Evolutionary conservation across 2,888 invertebrate species (phyloP).

Genomic region (Leptinotarsa peninsularis): DNA sequence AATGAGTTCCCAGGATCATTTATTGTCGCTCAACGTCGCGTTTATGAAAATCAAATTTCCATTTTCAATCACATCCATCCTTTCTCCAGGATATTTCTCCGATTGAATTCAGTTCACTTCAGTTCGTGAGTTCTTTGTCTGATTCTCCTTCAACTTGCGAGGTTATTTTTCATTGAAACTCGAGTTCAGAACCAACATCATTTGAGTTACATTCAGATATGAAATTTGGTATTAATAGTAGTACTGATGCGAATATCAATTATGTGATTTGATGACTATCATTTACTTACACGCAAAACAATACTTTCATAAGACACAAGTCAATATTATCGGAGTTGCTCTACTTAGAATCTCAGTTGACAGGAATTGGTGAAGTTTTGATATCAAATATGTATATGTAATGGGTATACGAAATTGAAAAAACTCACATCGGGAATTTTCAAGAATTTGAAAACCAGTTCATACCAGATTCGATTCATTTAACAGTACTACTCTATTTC

Average conservation of each 20-base stretch:
- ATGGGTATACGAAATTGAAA: too few species aligned
- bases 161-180: neutral
- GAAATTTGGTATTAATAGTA: neutral
- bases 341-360: too few species aligned
- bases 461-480: too few species aligned
- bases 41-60: slow-evolving; percentile 11
- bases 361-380: too few species aligned
- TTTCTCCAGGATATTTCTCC: neutral
- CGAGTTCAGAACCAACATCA: neutral
- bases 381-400: too few species aligned
- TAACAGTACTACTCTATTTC: too few species aligned
- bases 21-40: neutral
- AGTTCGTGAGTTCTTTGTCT: neutral
- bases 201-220: neutral
- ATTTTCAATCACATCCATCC: neutral
- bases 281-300: too few species aligned
- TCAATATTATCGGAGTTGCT: too few species aligned
- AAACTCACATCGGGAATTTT: too few species aligned
- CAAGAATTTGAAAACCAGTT: too few species aligned
- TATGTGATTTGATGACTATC: too few species aligned
- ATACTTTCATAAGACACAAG: too few species aligned
- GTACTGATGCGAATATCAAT: neutral
- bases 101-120: neutral
- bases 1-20: neutral
- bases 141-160: neutral